phyloP scores from a whole-genome alignment of 2,888 invertebrate species.

The Parnassius smintheus region DNA sequence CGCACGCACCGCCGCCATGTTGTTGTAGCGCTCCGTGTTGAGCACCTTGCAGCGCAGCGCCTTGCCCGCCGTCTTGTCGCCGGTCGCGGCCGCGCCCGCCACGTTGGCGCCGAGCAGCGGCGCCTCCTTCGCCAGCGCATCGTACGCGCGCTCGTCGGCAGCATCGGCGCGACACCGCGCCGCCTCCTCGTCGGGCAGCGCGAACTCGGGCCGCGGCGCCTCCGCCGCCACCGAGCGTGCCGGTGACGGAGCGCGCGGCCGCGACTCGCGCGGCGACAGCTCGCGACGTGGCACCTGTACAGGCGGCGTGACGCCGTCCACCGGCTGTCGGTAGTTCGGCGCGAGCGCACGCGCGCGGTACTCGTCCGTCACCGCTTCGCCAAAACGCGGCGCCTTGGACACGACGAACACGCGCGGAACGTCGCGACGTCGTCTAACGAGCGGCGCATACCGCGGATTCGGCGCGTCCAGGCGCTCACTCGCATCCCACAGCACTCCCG shows the following conservation, averaged over 20 bases:
- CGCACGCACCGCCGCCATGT: conserved; percentile 51
- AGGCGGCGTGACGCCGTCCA: conserved; percentile 34
- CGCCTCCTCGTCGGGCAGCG: conserved; percentile 36
- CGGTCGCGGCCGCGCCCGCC: conserved; percentile 39
- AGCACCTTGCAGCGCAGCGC: conserved; percentile 39
- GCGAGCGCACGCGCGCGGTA: conserved; percentile 36
- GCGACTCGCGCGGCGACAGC: conserved; percentile 30
- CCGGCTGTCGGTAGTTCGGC: conserved; percentile 38
- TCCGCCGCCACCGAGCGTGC: conserved; percentile 27
- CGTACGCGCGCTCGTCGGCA: conserved; percentile 39
- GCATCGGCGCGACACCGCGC: conserved; percentile 33
- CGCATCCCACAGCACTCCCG: conserved; percentile 30
- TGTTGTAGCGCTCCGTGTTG: conserved; percentile 48
- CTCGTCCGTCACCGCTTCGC: conserved; percentile 32
- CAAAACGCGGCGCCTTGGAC: conserved; percentile 26
- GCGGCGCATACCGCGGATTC: conserved; percentile 33
- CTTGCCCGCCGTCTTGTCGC: conserved; percentile 38
- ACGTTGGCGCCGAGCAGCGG: conserved; percentile 38
- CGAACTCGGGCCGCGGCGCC: conserved; percentile 44
- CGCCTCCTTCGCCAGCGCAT: conserved; percentile 38
- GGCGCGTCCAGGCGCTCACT: conserved; percentile 27
- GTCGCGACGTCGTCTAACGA: conserved; percentile 34
- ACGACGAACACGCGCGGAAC: conserved; percentile 34
- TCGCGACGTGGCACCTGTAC: conserved; percentile 30
- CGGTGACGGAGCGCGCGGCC: conserved; percentile 32